Percentiles rank a stretch among this genome's conserved stretches.
Conservation (phyloP, 2,113 vertebrate species). For the Nesospiza acunhae region DNA sequence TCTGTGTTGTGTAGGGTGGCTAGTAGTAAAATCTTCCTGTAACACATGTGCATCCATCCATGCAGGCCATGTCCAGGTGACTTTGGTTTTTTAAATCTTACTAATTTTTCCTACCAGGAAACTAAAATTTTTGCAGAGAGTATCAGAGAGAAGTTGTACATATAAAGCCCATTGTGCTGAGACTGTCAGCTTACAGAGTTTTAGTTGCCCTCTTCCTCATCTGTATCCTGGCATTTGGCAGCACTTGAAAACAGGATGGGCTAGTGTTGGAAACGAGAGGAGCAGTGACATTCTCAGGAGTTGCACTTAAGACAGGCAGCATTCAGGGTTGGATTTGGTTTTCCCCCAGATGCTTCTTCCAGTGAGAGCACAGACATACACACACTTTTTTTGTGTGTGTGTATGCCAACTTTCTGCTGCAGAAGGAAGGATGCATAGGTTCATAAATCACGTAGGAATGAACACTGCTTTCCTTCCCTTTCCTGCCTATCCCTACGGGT, state of each 20-base stretch:
- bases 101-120: not conserved
- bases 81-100: not conserved
- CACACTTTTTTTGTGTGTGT: not conserved
- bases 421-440: not conserved
- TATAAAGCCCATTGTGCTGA: not conserved
- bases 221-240: not conserved
- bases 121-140: not conserved
- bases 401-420: not conserved
- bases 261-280: not conserved
- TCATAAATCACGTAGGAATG: constrained; percentile 18
- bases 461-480: not conserved
- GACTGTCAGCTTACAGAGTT: not conserved
- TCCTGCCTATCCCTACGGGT: not conserved
- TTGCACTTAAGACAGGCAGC: not conserved
- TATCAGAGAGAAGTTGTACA: not conserved
- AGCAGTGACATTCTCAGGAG: not conserved
- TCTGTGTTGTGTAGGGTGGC: not conserved
- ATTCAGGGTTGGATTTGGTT: not conserved
- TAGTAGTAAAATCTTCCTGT: not conserved
- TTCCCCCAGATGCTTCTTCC: not conserved
- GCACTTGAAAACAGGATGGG: not conserved
- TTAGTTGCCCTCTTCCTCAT: not conserved
- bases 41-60: rapidly evolving
- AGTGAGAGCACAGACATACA: not conserved
- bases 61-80: no score